Base-by-base conservation (phyloP, 2,797 vertebrate species). In the Ataeniobius toweri region DNA sequence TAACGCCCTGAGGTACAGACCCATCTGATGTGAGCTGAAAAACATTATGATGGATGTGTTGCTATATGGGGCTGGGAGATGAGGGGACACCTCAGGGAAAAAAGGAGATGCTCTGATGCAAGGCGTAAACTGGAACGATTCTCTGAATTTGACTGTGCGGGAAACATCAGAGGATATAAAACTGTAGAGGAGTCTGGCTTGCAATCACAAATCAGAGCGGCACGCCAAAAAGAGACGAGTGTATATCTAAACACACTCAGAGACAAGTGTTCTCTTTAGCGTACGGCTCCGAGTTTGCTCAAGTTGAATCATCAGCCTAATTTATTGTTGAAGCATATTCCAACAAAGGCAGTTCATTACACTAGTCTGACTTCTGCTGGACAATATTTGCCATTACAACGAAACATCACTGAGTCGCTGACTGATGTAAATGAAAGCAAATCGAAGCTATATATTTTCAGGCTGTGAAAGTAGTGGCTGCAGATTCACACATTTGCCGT, bases 291-390 rank as follows among this genome's bases (percentile, higher is more conserved):
- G 12, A 71, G 36, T 78, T 58, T 83, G 31, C n/a, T 39, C n/a
- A 48, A 61, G 41, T 77, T 76, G 79, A 41, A 78, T 73, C 28
- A 67, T 22, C 59, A 70, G 44, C 2, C 16, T 5, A 76, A 72
- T 77, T 74, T 68, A 81, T 69, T 74, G 39, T 24, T 63, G 53
- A 44, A 26, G 78, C 51, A 65, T 80, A 67, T 75, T 67, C 28
- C 31, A 72, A 31, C 71, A 80, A 81, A 9, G 59, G 71, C 46
- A 76, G 84, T 81, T 51, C 48, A 90, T 86, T 91, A 83, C 77
- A 85, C 81, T 83, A 89, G 88, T 88, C 91, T 93, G 93, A 93
- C 94, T 94, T 94, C 93, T 94, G 80, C 92, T 94, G 93, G 93
- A 89, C 89, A 91, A 67, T 63, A 83, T 48, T 58, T 78, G 92